These are phyloP conservation scores for Galleria mellonella DNA, from an alignment of 1,140 invertebrate genomes.

Conservation along the genomic window DNA sequence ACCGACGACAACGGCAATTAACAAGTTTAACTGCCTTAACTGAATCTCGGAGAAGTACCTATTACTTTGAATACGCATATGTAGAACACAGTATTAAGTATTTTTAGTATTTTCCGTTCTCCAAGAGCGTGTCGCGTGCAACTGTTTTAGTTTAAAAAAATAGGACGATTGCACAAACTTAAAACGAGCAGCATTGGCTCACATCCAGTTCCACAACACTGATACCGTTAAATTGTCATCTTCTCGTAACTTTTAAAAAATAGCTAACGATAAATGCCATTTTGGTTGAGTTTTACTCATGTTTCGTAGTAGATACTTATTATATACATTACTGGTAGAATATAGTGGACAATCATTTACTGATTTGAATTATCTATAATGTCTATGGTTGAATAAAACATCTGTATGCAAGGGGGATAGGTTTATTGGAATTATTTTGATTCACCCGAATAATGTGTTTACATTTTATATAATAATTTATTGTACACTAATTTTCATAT, in stretches of 20 bases:
- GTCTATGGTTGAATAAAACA: no score
- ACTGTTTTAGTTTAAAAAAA: constrained; percentile 66
- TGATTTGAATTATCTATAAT: no score
- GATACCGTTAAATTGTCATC: constrained; percentile 55
- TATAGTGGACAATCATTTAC: no score
- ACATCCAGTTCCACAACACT: constrained; percentile 47
- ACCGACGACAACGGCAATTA: constrained; percentile 39
- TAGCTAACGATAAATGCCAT: constrained; percentile 8
- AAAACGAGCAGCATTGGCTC: constrained; percentile 58
- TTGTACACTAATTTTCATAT: no score
- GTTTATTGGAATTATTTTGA: no score
- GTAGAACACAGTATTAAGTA: not conserved
- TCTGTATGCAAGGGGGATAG: no score
- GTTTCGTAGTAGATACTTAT: no score
- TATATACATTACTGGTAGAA: no score
- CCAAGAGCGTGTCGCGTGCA: constrained; percentile 45
- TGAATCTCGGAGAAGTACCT: constrained; percentile 25
- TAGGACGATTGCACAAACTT: constrained; percentile 70
- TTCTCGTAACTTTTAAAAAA: constrained; percentile 29
- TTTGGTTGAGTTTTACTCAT: constrained; percentile 1
- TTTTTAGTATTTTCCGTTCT: constrained; percentile 12
- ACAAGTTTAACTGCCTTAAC: constrained; percentile 25
- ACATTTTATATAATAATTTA: no score
- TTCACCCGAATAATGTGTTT: no score
- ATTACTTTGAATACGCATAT: no score